Evolutionary conservation across 2,888 invertebrate genomes (phyloP), one percentile per base, ranked within the genome.

Genomic region (Balanococcus diminutus): DNA sequence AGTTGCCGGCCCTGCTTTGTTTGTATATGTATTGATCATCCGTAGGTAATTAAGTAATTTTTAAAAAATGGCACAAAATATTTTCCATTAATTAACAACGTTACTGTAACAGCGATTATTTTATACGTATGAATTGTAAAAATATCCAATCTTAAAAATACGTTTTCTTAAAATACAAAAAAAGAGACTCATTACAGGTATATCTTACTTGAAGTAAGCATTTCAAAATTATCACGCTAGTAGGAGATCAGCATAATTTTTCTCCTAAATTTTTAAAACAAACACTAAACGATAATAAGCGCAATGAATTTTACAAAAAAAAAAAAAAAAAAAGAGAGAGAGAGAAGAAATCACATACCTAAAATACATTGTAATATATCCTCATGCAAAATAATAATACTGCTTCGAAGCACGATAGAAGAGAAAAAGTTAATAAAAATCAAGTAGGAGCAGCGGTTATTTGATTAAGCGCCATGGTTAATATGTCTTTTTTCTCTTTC

Each of bases 401-500:
- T n/a, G 61, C 61, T 22, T 61, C 61, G 61, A 72, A 46, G 28
- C 25, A 72, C 31, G 32, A 72, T 31, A 72, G 42, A n/a, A 46
- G 14, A 11, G 11, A 46, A 46, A 72, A 72, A 32, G 14, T 39
- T 11, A 25, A 6, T 25, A 8, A 28, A 32, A 39, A 25, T 82
- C 28, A 83, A 16, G 83, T 61, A 31, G 83, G 61, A 32, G 83
- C 87, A 75, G 88, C 88, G 86, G 87, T 88, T 88, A 96, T 93
- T 90, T 97, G 96, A 89, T 95, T 94, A 89, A 96, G 93, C 22
- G 97, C 97, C 89, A 96, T 92, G 91, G 96, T 94, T 82, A 98
- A 92, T 89, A 98, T 98, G 90, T 98, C 97, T 90, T 97, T 95
- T 90, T 98, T 98, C 91, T 98, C 98, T 91, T 98, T 98, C 86